Conservation (phyloP, 2,888 invertebrate genomes). For the Chymomyza procnemis region DNA sequence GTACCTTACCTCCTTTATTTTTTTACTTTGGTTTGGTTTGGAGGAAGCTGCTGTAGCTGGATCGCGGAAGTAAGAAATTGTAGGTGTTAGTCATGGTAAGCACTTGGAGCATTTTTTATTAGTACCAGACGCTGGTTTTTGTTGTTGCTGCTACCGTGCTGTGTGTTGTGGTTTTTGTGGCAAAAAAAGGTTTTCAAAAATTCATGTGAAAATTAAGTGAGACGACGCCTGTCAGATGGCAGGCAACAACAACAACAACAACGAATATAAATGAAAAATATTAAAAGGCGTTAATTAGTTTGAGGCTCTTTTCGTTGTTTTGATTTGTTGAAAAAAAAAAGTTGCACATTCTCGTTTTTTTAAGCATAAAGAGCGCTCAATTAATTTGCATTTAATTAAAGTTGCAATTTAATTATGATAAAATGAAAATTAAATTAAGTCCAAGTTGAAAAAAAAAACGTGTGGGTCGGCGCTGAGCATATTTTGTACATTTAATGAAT, state of each 20-base stretch:
- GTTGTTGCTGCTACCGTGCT: conserved; percentile 22
- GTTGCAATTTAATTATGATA: background rate
- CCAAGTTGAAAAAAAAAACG: background rate
- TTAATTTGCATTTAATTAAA: conserved; percentile 3
- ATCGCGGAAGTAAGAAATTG: background rate
- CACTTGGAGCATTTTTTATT: conserved; percentile 9
- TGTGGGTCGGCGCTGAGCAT: background rate
- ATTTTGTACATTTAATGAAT: background rate
- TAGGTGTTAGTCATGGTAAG: background rate
- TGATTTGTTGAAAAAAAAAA: background rate
- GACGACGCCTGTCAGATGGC: background rate
- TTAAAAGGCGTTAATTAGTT: conserved; percentile 1
- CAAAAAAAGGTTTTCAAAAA: conserved; percentile 12
- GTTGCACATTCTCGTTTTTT: background rate
- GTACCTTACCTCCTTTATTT: conserved; percentile 9
- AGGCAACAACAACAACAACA: too few relatives aligned
- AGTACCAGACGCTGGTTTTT: conserved; percentile 8
- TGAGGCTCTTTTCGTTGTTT: background rate
- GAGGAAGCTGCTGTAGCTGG: background rate
- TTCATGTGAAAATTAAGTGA: conserved; percentile 5
- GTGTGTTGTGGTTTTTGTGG: conserved; percentile 44
- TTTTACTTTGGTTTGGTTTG: too few relatives aligned
- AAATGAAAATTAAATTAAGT: background rate
- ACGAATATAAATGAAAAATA: background rate
- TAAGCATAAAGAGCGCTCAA: background rate